phyloP scores from a whole-genome alignment of 2,888 invertebrate genomes.

The Dolichomitus sp. region DNA sequence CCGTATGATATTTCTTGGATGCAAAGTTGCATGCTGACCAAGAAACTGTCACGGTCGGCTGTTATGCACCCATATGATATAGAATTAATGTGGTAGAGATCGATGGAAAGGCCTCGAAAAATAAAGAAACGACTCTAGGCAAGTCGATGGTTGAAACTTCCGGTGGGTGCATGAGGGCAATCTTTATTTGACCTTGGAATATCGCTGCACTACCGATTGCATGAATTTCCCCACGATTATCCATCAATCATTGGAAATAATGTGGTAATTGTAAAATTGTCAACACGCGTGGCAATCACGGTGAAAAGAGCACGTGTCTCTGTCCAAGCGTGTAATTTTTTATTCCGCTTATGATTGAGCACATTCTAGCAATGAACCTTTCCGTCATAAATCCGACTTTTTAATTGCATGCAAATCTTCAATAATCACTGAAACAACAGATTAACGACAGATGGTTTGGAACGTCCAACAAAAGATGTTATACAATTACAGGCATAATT shows the following conservation, averaged over 20 bases:
- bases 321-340: not conserved
- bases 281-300: not conserved
- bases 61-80: not conserved
- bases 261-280: not conserved
- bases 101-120: not conserved
- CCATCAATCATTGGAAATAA: not conserved
- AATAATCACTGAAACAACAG: not conserved
- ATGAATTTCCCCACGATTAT: not conserved
- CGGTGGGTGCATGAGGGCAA: not conserved
- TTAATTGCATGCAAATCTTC: not conserved
- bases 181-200: not conserved
- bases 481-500: not conserved
- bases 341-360: not conserved
- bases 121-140: not conserved
- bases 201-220: not conserved
- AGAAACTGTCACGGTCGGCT: not conserved
- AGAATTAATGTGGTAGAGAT: not conserved
- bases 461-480: not conserved
- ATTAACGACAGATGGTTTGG: not conserved
- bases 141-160: not conserved
- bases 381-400: not conserved
- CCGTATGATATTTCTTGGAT: not conserved
- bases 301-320: not conserved
- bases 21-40: not conserved
- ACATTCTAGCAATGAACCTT: not conserved